phyloP scores from a whole-genome alignment of 2,797 vertebrate genomes.

The Silurus aristotelis region DNA sequence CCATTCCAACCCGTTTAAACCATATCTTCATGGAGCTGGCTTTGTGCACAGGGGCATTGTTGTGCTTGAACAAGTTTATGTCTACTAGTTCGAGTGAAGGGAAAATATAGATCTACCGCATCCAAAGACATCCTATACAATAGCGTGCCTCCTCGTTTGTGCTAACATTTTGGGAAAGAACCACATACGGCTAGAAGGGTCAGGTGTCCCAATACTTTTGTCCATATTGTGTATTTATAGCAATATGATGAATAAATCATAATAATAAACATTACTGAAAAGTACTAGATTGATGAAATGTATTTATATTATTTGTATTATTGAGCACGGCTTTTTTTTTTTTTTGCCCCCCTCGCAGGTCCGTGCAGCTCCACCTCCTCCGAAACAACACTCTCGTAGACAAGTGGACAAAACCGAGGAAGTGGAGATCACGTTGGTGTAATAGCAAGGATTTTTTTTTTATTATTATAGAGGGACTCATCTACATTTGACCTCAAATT shows the following conservation, averaged over 20 bases:
- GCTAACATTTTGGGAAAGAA: too few species aligned
- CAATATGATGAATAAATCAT: background rate
- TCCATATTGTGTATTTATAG: background rate
- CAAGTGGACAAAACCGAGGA: constrained; percentile 88
- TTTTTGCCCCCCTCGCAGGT: constrained; percentile 74
- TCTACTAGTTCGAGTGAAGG: too few species aligned
- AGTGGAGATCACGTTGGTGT: constrained; percentile 98
- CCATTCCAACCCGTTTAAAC: too few species aligned
- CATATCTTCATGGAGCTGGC: too few species aligned
- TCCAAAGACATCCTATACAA: too few species aligned
- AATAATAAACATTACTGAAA: background rate
- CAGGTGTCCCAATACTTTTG: too few species aligned
- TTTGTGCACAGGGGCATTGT: too few species aligned
- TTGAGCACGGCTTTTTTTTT: background rate
- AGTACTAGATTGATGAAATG: background rate
- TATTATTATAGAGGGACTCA: constrained; percentile 41
- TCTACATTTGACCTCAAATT: constrained; percentile 46
- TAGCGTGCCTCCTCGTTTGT: too few species aligned
- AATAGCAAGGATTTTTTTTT: constrained; percentile 58
- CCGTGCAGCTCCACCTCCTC: constrained; percentile 92
- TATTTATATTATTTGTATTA: background rate
- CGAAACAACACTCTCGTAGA: constrained; percentile 86
- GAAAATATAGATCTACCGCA: too few species aligned
- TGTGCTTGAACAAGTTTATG: too few species aligned
- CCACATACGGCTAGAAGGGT: too few species aligned